Evolutionary conservation across 1,140 invertebrate species (phyloP).

Genomic region (Hyposmocoma kahamanoa): DNA sequence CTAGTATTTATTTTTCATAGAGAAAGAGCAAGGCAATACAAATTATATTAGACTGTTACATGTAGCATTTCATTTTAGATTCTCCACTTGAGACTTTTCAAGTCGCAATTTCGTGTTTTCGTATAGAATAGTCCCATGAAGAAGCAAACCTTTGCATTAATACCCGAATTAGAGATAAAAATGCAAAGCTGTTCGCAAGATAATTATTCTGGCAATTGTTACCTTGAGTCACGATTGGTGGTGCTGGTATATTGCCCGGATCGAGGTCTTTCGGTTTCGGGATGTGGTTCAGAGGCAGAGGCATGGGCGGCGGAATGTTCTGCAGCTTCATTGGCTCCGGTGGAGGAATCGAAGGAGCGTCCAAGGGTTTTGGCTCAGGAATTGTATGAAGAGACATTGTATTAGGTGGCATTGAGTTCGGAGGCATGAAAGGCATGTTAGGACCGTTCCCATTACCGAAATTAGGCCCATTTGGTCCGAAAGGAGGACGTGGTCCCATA

Average conservation of each 20-base stretch:
- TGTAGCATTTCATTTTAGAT: no score
- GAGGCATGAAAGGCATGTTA: slow-evolving; percentile 39
- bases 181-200: not conserved
- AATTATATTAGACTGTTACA: no score
- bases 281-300: slow-evolving; percentile 38
- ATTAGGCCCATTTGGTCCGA: slow-evolving; percentile 18
- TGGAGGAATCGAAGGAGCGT: slow-evolving; percentile 31
- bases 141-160: slow-evolving; percentile 7
- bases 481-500: slow-evolving; percentile 15
- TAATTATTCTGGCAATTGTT: slow-evolving; percentile 12
- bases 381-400: slow-evolving; percentile 21
- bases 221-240: slow-evolving; percentile 44
- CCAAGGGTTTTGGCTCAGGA: slow-evolving; percentile 43
- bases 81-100: no score
- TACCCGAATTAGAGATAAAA: slow-evolving; percentile 9
- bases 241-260: slow-evolving; percentile 35
- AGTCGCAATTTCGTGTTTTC: no score
- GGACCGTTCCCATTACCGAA: slow-evolving; percentile 15
- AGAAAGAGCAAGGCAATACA: no score
- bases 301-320: slow-evolving; percentile 47
- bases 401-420: slow-evolving; percentile 29
- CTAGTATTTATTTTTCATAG: no score
- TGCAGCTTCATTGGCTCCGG: slow-evolving; percentile 49
- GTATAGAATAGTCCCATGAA: no score
- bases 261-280: slow-evolving; percentile 50